Conservation (phyloP, 1,140 invertebrate genomes). For the Penaeus chinensis region DNA sequence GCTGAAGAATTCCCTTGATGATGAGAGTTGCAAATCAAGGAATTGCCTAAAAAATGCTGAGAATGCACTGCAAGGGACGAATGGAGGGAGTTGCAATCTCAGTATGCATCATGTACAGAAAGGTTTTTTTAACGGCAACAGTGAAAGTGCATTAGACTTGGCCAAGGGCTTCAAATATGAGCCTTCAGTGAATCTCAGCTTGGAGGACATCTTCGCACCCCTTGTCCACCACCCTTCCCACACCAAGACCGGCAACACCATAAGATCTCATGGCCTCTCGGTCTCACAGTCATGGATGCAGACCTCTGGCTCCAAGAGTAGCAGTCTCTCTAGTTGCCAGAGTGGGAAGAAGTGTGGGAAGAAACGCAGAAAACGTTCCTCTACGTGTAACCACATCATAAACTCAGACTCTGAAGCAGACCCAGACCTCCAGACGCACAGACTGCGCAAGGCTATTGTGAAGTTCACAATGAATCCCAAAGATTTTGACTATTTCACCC, state of each 20-base stretch:
- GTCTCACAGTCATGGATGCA: constrained; percentile 37
- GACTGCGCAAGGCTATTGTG: constrained; percentile 38
- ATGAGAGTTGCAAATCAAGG: not conserved
- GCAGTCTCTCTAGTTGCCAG: constrained; percentile 50
- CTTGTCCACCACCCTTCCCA: constrained; percentile 8
- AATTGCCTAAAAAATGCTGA: not conserved
- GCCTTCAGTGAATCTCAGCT: constrained; percentile 23
- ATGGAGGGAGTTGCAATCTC: too few relatives aligned
- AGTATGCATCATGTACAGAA: too few relatives aligned
- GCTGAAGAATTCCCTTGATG: constrained; percentile 37
- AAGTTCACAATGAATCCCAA: constrained; percentile 56
- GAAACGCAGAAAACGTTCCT: constrained; percentile 34
- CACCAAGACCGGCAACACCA: not conserved
- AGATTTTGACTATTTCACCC: constrained; percentile 53
- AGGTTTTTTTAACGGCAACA: too few relatives aligned
- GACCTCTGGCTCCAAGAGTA: constrained; percentile 40
- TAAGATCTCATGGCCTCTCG: not conserved
- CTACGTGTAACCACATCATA: not conserved
- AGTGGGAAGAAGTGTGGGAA: constrained; percentile 39
- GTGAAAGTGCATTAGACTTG: too few relatives aligned
- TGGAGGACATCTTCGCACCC: constrained; percentile 44
- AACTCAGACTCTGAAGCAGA: constrained; percentile 50
- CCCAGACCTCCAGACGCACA: not conserved
- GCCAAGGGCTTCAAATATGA: not conserved
- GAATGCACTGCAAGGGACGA: not conserved